Base-by-base conservation (phyloP, 2,888 invertebrate species). In the Amiota mariae region DNA sequence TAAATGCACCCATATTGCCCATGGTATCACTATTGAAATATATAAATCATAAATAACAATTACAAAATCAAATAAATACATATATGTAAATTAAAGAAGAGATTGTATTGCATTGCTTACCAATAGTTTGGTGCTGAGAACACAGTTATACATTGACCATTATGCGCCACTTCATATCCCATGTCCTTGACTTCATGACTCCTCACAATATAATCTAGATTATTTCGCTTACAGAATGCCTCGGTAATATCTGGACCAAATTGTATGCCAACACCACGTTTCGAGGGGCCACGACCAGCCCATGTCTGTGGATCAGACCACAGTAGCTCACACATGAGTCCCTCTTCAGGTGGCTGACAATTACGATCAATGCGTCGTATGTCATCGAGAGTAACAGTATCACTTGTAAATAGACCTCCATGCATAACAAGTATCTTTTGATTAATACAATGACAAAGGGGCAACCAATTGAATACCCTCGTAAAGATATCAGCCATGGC, bases 101-200 rank as follows among this genome's bases (percentile, higher is more conserved):
- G 61, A 2, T 12, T 66, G 36, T n/a, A 15, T 12, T 24, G 24
- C 3, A 66, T n/a, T 12, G 71, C 79, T 77, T 90, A 97, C 97
- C 99, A 99, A 93, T 99, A 99, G 90, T 99, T 99, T 79, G 99
- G 99, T 82, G 99, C 99, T 1, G 98, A 98, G 92, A 99, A 99
- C 67, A 99, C 98, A 12, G 99, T 99, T 88, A 99, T 97, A 89
- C 99, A 99, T 88, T 96, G 96, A 54, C 97, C 98, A 87, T 96
- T 94, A 88, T 99, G 99, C 47, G 96, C 95, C 63, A 97, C 91
- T 90, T 99, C 99, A 88, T 98, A 99, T 0, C 99, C 99, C 73
- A 96, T 95, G 82, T 95, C 95, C 91, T 99, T 99, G 70, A 99
- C 98, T 90, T 99, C 99, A 89, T 99, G 99, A 90, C 98, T 98